Base-by-base conservation (phyloP, 2,113 vertebrate species). In the Neolamprologus tretocephalus region DNA sequence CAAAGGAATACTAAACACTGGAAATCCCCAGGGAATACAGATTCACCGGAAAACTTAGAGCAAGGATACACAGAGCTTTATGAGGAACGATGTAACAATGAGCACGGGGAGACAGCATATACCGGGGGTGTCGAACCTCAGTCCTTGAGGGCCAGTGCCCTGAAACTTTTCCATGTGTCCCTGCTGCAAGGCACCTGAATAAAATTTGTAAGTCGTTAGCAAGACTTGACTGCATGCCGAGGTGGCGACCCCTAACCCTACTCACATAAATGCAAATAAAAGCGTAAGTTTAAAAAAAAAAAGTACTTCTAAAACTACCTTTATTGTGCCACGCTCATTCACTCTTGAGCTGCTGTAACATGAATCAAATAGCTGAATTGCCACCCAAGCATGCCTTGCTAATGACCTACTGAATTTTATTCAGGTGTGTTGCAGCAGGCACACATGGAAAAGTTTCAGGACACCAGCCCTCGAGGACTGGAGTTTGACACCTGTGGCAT, bases 211-310 rank as follows among this genome's bases (percentile, higher is more conserved):
- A 17, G 57, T 61, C 2, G 6, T 33, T 33, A 10, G 57, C 57
- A 33, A 33, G 57, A 61, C 8, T 33, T 61, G 57, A 33, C 8
- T 61, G 28, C 57, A 61, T 19, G 8, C 16, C 1, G 8, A 61
- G 28, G 8, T 1, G 16, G 14, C 28, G 3, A 17, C 57, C 55
- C 26, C 55, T 61, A 33, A 61, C 28, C 57, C 28, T 19, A 10
- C 57, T 57, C 55, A 57, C 23, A 28, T 57, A 28, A 57, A 57
- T 31, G 5, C 8, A 31, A 61, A 6, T 61, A 17, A 61, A 61
- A 61, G 57, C 0, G 1, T 9, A 61, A 3, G 5, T 17, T 17
- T 28, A 3, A 8, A 23, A 23, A 57, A 26, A 1, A 55, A 26
- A 26, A 57, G 4, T 42, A 13, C 0, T 5, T 28, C 23, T 23